phyloP scores from a whole-genome alignment of 2,888 invertebrate species.

The Mayetiola destructor region DNA sequence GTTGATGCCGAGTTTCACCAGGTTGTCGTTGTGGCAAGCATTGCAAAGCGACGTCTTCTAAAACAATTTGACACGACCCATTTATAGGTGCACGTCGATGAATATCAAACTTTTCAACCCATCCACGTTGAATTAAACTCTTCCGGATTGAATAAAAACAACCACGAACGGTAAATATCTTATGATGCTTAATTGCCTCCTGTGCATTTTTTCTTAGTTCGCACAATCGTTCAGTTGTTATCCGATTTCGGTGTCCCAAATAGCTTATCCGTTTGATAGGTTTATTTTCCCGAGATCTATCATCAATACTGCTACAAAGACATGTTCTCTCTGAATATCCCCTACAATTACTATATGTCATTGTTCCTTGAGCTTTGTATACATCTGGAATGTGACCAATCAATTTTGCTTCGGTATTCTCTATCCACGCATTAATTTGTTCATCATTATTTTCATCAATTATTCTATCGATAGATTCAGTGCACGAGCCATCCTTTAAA shows the following conservation, averaged over 20 bases:
- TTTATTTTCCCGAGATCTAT: neutral
- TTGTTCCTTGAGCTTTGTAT: slow-evolving; percentile 14
- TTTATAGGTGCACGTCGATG: slow-evolving; percentile 25
- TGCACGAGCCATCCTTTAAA: too few species aligned
- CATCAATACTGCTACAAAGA: slow-evolving; percentile 16
- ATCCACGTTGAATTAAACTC: slow-evolving; percentile 54
- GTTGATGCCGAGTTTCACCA: slow-evolving; percentile 38
- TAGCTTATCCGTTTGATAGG: slow-evolving; percentile 1
- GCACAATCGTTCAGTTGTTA: slow-evolving; percentile 49
- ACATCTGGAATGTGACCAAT: slow-evolving; percentile 12
- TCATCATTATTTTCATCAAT: neutral
- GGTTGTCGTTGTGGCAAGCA: slow-evolving; percentile 30
- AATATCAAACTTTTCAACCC: slow-evolving; percentile 39
- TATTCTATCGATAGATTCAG: too few species aligned
- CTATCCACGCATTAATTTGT: neutral
- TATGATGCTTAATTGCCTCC: slow-evolving; percentile 46
- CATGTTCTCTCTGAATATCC: slow-evolving; percentile 17
- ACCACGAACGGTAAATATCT: slow-evolving; percentile 55
- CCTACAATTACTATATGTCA: slow-evolving; percentile 8
- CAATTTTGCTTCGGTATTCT: neutral
- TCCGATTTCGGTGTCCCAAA: slow-evolving; percentile 35
- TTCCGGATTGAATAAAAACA: slow-evolving; percentile 56
- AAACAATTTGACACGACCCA: slow-evolving; percentile 31
- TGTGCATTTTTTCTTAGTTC: slow-evolving; percentile 50
- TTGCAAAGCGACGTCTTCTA: slow-evolving; percentile 34